A percentile compares a stretch with the other conserved stretches of the same genome.
Conservation (phyloP, 2,797 vertebrate genomes). For the Cynodonichthys magdalenae region DNA sequence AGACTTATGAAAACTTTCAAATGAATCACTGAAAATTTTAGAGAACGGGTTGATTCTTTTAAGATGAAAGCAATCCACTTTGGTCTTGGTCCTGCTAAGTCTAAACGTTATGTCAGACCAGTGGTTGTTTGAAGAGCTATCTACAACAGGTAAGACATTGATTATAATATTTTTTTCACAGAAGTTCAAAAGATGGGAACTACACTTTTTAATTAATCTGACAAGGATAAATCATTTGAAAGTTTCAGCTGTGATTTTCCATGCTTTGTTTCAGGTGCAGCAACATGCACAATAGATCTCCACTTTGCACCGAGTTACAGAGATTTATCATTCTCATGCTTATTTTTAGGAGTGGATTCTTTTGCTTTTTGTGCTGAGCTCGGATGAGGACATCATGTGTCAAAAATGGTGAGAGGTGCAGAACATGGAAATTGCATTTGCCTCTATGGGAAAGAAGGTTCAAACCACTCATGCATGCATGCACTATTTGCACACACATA, state of each 20-base stretch:
- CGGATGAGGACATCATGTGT: slow-evolving; percentile 34
- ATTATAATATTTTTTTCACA: too few species aligned
- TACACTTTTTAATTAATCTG: slow-evolving; percentile 1
- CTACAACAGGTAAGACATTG: too few species aligned
- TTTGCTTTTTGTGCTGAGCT: slow-evolving; percentile 28
- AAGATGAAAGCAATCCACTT: too few species aligned
- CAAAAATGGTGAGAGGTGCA: slow-evolving; percentile 32
- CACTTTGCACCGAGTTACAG: slow-evolving; percentile 9
- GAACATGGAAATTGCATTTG: slow-evolving; percentile 50
- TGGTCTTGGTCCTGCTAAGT: too few species aligned
- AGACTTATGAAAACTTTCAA: too few species aligned
- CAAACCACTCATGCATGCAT: slow-evolving; percentile 11
- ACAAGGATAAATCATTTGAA: slow-evolving; percentile 12
- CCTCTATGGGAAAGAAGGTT: slow-evolving; percentile 25
- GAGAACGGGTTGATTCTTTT: too few species aligned
- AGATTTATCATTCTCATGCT: slow-evolving; percentile 33
- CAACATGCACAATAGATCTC: not conserved
- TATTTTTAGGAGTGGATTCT: slow-evolving; percentile 51
- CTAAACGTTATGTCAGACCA: too few species aligned
- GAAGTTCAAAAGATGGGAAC: too few species aligned
- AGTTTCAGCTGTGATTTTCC: not conserved
- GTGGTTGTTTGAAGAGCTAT: too few species aligned
- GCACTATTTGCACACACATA: not conserved
- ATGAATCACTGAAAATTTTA: too few species aligned
- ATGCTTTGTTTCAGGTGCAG: slow-evolving; percentile 1